A percentile compares a stretch with the other conserved stretches of the same genome.
Evolutionary conservation across 1,140 invertebrate genomes (phyloP).

Genomic region (Solen grandis): DNA sequence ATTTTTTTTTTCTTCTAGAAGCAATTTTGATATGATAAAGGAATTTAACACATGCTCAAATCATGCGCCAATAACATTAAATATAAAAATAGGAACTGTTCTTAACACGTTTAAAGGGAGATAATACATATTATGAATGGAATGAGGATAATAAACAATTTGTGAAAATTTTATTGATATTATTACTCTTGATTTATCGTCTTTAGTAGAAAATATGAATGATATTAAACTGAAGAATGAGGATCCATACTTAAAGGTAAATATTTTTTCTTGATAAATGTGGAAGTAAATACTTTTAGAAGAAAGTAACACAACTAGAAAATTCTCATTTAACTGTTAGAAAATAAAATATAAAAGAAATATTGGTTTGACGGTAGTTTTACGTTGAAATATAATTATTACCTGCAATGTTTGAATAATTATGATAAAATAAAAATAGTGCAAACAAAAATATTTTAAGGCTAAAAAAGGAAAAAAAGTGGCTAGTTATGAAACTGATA

Average conservation of each 20-base stretch:
- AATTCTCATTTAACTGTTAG: not conserved
- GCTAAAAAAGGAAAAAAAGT: not conserved
- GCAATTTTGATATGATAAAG: too few species aligned
- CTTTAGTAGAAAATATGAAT: not conserved
- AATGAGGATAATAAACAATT: too few species aligned
- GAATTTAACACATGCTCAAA: too few species aligned
- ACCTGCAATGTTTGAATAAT: not conserved
- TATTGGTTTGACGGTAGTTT: slow-evolving; percentile 1
- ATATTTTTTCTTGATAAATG: not conserved
- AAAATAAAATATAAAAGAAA: too few species aligned
- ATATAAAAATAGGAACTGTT: too few species aligned
- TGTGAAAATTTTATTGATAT: too few species aligned
- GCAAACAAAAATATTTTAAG: not conserved
- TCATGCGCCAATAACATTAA: too few species aligned
- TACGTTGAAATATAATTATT: not conserved
- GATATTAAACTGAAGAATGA: not conserved
- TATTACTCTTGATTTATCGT: too few species aligned
- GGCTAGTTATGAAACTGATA: not conserved
- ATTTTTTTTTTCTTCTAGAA: too few species aligned
- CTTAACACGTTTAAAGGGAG: too few species aligned
- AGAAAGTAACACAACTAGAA: not conserved
- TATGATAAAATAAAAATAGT: not conserved
- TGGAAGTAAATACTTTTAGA: not conserved
- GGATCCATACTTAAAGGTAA: not conserved
- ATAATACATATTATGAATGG: too few species aligned